Evolutionary conservation across 1,140 invertebrate species (phyloP).

Genomic region (Neodiprion fabricii): DNA sequence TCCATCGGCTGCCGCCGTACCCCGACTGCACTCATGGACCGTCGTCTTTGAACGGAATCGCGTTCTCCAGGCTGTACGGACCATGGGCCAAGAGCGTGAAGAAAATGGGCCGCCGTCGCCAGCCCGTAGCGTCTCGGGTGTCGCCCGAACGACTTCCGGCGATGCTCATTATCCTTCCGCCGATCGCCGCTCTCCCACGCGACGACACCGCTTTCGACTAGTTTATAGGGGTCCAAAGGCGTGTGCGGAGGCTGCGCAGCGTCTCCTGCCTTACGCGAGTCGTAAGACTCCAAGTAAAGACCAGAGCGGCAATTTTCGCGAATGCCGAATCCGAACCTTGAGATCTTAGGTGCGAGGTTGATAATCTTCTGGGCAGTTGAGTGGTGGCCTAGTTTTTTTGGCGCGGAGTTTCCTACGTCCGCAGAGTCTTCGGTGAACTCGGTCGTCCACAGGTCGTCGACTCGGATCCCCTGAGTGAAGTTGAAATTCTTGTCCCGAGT

Average conservation of each 20-base stretch:
- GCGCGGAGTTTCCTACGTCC: background rate
- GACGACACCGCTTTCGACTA: constrained; percentile 48
- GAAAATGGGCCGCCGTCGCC: constrained; percentile 54
- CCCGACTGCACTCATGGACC: constrained; percentile 52
- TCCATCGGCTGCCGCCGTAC: constrained; percentile 47
- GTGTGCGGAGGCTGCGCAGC: constrained; percentile 17
- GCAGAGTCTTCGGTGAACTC: background rate
- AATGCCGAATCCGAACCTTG: constrained; percentile 59
- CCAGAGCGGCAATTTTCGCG: constrained; percentile 58
- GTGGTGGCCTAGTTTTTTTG: constrained; percentile 2
- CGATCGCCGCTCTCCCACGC: constrained; percentile 44
- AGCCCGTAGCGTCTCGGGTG: constrained; percentile 58
- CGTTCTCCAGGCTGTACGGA: constrained; percentile 55
- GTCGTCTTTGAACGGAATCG: constrained; percentile 51
- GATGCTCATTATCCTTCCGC: constrained; percentile 20
- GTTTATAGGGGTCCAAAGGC: constrained; percentile 27
- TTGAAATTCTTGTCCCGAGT: constrained; percentile 24
- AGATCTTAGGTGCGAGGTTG: constrained; percentile 34
- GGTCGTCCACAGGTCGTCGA: background rate
- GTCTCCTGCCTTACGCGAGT: constrained; percentile 32
- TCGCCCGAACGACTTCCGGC: constrained; percentile 22
- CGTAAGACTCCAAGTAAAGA: constrained; percentile 47
- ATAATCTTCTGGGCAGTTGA: constrained; percentile 12
- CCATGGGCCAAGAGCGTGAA: constrained; percentile 61
- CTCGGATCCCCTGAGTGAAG: background rate